These are phyloP conservation scores for Eidolon dupreanum DNA, from an alignment of 2,797 vertebrate genomes.

Conservation along the genomic window DNA sequence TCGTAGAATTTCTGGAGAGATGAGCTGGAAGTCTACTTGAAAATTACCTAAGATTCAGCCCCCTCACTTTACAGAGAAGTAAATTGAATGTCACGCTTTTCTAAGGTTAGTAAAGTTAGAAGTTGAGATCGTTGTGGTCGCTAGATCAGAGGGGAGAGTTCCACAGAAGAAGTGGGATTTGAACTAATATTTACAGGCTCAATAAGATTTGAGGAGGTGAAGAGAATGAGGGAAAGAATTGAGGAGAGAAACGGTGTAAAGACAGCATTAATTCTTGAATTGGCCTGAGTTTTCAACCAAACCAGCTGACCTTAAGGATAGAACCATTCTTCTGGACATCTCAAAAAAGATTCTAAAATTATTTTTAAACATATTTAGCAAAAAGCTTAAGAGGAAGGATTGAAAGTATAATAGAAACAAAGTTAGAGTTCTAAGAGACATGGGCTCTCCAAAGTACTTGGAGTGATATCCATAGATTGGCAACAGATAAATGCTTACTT, in stretches of 20 bases:
- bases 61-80: not conserved
- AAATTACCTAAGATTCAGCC: not conserved
- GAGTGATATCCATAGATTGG: not conserved
- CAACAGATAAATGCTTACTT: not conserved
- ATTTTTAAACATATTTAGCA: not conserved
- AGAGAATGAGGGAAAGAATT: not conserved
- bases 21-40: conserved; percentile 14
- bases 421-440: not conserved
- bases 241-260: not conserved
- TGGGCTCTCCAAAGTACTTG: not conserved
- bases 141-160: not conserved
- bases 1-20: conserved; percentile 8
- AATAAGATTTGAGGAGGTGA: not conserved
- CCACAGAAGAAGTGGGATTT: not conserved
- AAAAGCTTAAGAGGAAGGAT: not conserved
- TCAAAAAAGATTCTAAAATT: not conserved
- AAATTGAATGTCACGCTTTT: not conserved
- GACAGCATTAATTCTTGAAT: not conserved
- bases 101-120: not conserved
- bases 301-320: not conserved
- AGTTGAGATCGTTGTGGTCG: not conserved
- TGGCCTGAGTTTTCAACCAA: not conserved
- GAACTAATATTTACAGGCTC: not conserved
- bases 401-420: not conserved
- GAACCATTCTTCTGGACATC: not conserved